Conservation (phyloP, 1,140 invertebrate species). For the Tetragonula clypearis region DNA sequence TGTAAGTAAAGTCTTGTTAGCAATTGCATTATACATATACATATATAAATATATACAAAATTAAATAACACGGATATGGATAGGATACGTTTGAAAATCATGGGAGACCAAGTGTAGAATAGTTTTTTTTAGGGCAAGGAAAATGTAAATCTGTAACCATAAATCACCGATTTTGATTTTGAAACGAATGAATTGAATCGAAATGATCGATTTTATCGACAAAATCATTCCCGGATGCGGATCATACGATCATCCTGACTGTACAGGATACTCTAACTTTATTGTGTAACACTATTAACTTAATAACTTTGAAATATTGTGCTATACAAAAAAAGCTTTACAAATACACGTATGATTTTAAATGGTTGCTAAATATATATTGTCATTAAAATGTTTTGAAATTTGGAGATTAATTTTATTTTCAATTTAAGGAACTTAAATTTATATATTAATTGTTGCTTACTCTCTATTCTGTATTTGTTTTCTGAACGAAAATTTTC, state of each 20-base stretch:
- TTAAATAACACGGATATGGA: conserved; percentile 48
- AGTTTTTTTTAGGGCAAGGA: conserved; percentile 33
- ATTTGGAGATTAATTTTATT: conserved; percentile 2
- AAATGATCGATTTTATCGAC: conserved; percentile 32
- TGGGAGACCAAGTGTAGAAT: conserved; percentile 65
- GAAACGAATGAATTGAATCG: neutral
- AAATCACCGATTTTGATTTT: conserved; percentile 17
- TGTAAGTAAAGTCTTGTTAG: conserved; percentile 67
- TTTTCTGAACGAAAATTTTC: neutral
- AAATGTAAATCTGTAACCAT: conserved; percentile 61
- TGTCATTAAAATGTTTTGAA: neutral
- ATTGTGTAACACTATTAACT: neutral
- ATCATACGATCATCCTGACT: conserved; percentile 19
- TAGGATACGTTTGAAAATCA: conserved; percentile 59
- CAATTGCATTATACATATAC: conserved; percentile 58
- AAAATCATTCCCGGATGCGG: conserved; percentile 17
- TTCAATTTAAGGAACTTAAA: neutral
- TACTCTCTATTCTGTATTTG: too few species aligned
- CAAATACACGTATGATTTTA: conserved; percentile 43
- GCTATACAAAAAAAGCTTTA: conserved; percentile 23
- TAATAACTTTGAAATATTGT: conserved; percentile 30
- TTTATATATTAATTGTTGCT: neutral
- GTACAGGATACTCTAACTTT: conserved; percentile 18
- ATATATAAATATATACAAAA: conserved; percentile 46
- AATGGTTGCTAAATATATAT: conserved; percentile 26